Conservation (phyloP, 53 echinoderm and acorn worm genomes). For the Echinarachnius parma region DNA sequence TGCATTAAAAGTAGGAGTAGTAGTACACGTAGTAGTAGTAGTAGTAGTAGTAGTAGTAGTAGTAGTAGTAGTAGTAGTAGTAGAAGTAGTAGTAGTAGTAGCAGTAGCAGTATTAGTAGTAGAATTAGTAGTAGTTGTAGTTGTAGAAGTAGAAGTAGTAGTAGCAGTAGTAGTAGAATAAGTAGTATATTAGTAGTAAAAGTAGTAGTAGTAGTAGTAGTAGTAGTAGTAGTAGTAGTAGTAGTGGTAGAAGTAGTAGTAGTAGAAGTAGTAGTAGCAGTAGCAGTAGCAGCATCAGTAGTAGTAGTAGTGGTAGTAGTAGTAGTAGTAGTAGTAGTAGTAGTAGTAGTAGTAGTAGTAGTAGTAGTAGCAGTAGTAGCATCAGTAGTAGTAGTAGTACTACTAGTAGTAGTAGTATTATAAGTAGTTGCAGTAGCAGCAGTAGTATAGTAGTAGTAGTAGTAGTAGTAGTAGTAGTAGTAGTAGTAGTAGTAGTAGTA, state of each 20-base stretch:
- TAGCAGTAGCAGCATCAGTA: constrained; percentile 14
- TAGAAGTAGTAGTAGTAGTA: not conserved
- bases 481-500: too few relatives aligned
- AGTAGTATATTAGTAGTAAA: not conserved
- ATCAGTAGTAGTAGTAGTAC: not conserved
- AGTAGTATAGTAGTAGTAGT: constrained; percentile 16
- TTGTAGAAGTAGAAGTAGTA: too few relatives aligned
- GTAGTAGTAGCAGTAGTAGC: constrained; percentile 1
- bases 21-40: constrained; percentile 17
- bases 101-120: not conserved
- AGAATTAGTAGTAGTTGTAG: too few relatives aligned
- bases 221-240: not conserved
- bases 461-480: too few relatives aligned
- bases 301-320: constrained; percentile 19
- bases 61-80: constrained; percentile 2
- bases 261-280: constrained; percentile 3
- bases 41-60: not conserved
- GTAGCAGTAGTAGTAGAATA: too few relatives aligned
- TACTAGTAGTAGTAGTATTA: not conserved
- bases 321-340: constrained; percentile 1
- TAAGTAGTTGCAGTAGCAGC: not conserved
- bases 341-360: constrained; percentile 4
- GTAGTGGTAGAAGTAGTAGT: constrained; percentile 17
- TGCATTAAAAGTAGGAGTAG: too few relatives aligned
- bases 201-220: not conserved